Evolutionary conservation across 2,113 vertebrate genomes (phyloP).

Genomic region (cattle (Bos taurus)): ARS-UCD2.0 NC_037328.1:118598001-118598500

Average conservation of each 20-base stretch:
- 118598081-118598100: not conserved
- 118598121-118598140: not conserved
- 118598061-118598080: not conserved
- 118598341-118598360: not conserved
- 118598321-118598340: not conserved
- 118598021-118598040: not conserved
- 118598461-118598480: not conserved
- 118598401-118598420: not conserved
- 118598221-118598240: not conserved
- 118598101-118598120: not conserved
- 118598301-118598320: not conserved
- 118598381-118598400: not conserved
- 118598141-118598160: not conserved
- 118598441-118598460: not conserved
- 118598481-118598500: not conserved
- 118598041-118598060: not conserved
- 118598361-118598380: not conserved
- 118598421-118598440: not conserved
- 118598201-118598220: not conserved
- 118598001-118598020: not conserved
- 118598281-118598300: not conserved
- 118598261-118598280: not conserved
- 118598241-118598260: not conserved
- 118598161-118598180: not conserved
- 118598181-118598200: not conserved